Conservation (phyloP, 1,140 invertebrate species). For the Orchesella cincta region DNA sequence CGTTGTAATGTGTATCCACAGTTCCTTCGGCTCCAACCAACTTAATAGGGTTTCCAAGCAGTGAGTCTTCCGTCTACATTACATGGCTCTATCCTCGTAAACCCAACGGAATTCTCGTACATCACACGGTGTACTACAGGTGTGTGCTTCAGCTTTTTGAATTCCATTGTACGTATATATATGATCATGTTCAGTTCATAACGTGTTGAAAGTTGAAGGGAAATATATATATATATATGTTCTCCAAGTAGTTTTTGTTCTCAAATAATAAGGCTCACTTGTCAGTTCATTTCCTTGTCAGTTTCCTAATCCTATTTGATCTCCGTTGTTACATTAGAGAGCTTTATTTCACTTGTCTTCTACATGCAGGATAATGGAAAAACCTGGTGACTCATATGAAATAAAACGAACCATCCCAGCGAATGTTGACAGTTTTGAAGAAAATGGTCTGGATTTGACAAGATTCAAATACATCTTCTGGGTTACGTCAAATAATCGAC, state of each 20-base stretch:
- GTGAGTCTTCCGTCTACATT: conserved; percentile 70
- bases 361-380: neutral
- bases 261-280: conserved; percentile 22
- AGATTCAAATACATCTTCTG: conserved; percentile 43
- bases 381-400: conserved; percentile 33
- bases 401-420: conserved; percentile 42
- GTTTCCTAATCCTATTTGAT: conserved; percentile 1
- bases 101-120: conserved; percentile 72
- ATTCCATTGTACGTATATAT: neutral
- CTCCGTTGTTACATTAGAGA: conserved; percentile 19
- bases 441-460: conserved; percentile 39
- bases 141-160: conserved; percentile 8
- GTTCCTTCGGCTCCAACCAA: conserved; percentile 71
- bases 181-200: conserved; percentile 2
- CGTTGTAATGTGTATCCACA: conserved; percentile 51
- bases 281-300: conserved; percentile 1
- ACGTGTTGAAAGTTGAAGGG: neutral
- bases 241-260: neutral
- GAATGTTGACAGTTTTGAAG: conserved; percentile 28
- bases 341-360: neutral
- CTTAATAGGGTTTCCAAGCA: conserved; percentile 71
- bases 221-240: too few relatives aligned
- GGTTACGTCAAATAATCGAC: conserved; percentile 42
- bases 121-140: conserved; percentile 70
- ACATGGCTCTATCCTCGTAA: conserved; percentile 74